Conservation (phyloP, 2,888 invertebrate species). For the Ischnus inquisitorius region DNA sequence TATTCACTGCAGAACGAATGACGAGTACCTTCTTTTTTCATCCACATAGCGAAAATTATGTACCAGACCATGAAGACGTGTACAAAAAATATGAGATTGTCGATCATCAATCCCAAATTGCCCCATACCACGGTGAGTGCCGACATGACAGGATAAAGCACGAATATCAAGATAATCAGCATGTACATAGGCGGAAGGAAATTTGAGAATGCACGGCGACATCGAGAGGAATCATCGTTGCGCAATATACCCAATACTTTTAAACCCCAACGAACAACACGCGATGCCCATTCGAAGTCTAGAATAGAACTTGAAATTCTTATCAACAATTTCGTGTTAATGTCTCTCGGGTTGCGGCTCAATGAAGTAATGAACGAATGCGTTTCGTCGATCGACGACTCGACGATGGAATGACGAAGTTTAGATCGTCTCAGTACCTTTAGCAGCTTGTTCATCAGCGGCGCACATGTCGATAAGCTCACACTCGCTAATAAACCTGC, state of each 20-base stretch:
- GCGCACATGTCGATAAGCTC: too few relatives aligned
- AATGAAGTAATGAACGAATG: too few relatives aligned
- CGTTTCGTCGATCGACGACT: background rate
- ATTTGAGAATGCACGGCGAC: conserved; percentile 27
- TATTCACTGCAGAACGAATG: too few relatives aligned
- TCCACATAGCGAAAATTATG: conserved; percentile 30
- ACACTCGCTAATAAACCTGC: too few relatives aligned
- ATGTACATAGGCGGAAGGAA: conserved; percentile 21
- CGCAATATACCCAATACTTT: conserved; percentile 59
- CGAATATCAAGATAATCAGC: conserved; percentile 4
- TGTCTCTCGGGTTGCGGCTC: too few relatives aligned
- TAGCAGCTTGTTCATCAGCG: too few relatives aligned
- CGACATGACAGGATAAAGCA: conserved; percentile 28
- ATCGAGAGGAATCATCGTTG: background rate
- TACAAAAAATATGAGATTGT: conserved; percentile 25
- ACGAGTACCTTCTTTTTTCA: conserved; percentile 27
- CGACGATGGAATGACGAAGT: too few relatives aligned
- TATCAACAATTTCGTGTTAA: too few relatives aligned
- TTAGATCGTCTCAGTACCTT: too few relatives aligned
- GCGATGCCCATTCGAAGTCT: conserved; percentile 66
- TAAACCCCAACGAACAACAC: conserved; percentile 41
- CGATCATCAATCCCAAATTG: conserved; percentile 27
- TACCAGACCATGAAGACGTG: background rate
- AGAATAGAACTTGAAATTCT: background rate
- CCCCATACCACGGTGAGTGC: conserved; percentile 45